Evolutionary conservation across 2,113 vertebrate genomes (phyloP), one percentile per base, ranked within the genome.

Genomic region (Silurus glanis): DNA sequence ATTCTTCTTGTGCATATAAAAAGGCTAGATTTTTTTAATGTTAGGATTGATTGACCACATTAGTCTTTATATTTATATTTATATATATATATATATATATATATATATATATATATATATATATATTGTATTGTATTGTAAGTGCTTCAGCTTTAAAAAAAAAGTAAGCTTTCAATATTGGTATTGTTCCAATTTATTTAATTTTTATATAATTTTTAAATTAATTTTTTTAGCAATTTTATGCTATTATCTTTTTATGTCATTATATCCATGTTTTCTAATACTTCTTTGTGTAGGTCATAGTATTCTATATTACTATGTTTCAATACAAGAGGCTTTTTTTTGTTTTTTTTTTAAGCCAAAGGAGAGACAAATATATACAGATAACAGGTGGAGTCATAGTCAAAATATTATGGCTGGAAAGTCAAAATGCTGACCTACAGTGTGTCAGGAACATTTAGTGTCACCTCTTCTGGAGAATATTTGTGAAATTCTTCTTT

Each of bases 401-500:
- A 58, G 56, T 85, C 21, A 7, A 64, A 23, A 80, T 80, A 85
- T 79, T 79, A 78, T 25, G 23, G 3, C 25, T 10, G 1, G 16
- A 45, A 53, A 53, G 74, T 79, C 74, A 55, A 67, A 78, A 79
- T 45, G 9, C 72, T 23, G 59, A 67, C 74, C 61, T 6, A 19
- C 19, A 76, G 61, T 16, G 75, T 53, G 13, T 80, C 74, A 67
- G 45, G 51, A 83, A 47, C 64, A 19, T 87, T 83, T 62, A 72
- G 75, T 83, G 49, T 79, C 56, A 10, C 14, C 14, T 8, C 23
- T 49, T 25, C 53, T 69, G 13, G 66, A 66, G 67, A 71, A 56
- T 74, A 83, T 80, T 87, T 45, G 64, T 84, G 64, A 49, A 80
- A 80, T 85, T 67, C 37, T 85, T 55, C n/a, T n/a, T 79, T 80